Base-by-base conservation (phyloP, 2,797 vertebrate species). In the Pseudotriccus pelzelni region DNA sequence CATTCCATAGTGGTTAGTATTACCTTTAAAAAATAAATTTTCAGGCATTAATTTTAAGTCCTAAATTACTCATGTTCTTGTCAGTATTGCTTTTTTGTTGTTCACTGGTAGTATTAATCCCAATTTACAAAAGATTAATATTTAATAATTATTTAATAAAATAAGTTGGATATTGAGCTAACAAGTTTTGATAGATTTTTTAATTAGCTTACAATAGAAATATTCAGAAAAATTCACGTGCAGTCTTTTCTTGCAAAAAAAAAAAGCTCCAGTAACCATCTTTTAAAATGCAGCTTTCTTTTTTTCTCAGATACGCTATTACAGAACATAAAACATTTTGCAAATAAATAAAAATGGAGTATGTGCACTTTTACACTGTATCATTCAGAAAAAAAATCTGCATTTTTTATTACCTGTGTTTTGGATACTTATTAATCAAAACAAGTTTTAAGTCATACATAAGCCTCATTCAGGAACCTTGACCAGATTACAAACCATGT, bases 61-160 rank as follows among this genome's bases (percentile, higher is more conserved):
- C 32, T 82, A 69, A 95, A 76, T 52, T 85, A 83, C 62, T 91
- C 37, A 76, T 10, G 3, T 82, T 83, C 32, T 11, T 76, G n/a
- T 50, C 46, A 70, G 28, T 87, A 76, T 55, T 62, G 27, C 2
- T 84, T 90, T 80, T 67, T 50, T 67, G 66, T 30, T 77, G 63
- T 63, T 67, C 34, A 67, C 8, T 84, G 52, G 37, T 77, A 87
- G 10, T 50, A 58, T 20, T 5, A 82, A 66, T 55, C 11, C 37
- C 21, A 75, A 20, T 68, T 90, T 93, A 60, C 34, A 66, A 81
- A 72, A 12, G 44, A 75, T 74, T 18, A 83, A 77, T 90, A 88
- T 80, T 93, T 90, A 73, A 84, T 93, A 7, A 52, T 85, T 83
- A 91, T 24, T 58, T 76, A 70, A 14, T 81, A 72, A 30, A 93